phyloP scores from a whole-genome alignment of 2,797 vertebrate species.

The Adelosebastes latens region DNA sequence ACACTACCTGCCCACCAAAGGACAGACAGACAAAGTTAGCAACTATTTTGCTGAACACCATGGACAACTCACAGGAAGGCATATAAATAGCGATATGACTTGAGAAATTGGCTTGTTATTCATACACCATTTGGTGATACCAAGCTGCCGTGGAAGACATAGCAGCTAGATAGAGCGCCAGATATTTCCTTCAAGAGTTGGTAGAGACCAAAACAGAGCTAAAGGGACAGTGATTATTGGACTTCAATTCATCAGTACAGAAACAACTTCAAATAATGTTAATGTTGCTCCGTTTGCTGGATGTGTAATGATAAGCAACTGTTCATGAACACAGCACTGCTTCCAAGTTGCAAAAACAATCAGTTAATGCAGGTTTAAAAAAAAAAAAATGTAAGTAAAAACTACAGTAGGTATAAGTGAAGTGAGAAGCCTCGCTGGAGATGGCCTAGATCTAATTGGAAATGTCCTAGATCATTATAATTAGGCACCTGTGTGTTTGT shows the following conservation, averaged over 20 bases:
- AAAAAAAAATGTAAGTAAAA: not conserved
- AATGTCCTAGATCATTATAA: conserved; percentile 53
- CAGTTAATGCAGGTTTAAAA: not conserved
- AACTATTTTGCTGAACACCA: too few relatives aligned
- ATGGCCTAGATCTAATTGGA: conserved; percentile 46
- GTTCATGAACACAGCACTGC: too few relatives aligned
- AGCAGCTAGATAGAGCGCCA: not conserved
- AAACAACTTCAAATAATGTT: not conserved
- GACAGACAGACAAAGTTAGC: too few relatives aligned
- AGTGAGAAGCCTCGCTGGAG: not conserved
- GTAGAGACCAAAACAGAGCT: not conserved
- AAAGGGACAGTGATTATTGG: not conserved
- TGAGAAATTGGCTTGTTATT: too few relatives aligned
- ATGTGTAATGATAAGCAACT: not conserved
- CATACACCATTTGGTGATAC: too few relatives aligned
- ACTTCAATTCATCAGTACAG: not conserved
- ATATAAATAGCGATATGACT: too few relatives aligned
- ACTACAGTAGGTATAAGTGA: not conserved
- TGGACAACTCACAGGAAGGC: too few relatives aligned
- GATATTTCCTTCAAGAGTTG: not conserved
- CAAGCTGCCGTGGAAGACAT: too few relatives aligned
- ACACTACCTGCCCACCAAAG: too few relatives aligned
- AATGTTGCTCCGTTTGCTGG: not conserved
- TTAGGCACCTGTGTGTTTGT: conserved; percentile 42
- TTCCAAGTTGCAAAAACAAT: not conserved